These are phyloP conservation scores for Trichacis sp. DNA, from an alignment of 2,888 invertebrate genomes.

Conservation along the genomic window DNA sequence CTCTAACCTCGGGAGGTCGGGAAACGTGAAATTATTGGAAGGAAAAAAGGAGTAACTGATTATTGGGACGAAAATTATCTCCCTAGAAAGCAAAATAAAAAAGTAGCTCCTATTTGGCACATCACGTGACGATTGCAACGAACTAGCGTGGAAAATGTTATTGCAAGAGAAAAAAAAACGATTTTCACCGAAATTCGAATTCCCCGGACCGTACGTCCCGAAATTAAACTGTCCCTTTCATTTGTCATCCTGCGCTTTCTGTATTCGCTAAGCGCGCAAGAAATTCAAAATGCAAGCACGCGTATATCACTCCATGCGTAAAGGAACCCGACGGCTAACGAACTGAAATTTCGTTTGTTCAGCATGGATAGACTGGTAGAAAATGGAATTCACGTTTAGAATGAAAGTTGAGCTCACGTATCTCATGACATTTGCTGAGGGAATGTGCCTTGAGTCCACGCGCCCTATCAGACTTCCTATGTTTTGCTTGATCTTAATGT, in stretches of 20 bases:
- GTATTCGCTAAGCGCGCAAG: too few species aligned
- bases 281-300: neutral
- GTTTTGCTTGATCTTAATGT: too few species aligned
- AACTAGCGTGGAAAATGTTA: conserved; percentile 22
- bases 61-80: conserved; percentile 29
- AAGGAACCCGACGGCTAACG: conserved; percentile 32
- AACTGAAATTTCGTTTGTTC: conserved; percentile 52
- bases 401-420: conserved; percentile 50
- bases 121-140: conserved; percentile 26
- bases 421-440: conserved; percentile 37
- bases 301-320: neutral
- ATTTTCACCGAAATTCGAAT: neutral
- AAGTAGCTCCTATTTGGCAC: conserved; percentile 36
- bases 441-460: conserved; percentile 34
- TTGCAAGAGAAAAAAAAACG: conserved; percentile 16
- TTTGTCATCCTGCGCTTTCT: too few species aligned
- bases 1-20: conserved; percentile 20
- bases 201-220: too few species aligned
- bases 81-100: conserved; percentile 24
- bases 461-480: conserved; percentile 5
- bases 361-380: conserved; percentile 41
- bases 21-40: conserved; percentile 39
- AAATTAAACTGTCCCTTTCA: too few species aligned
- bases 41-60: conserved; percentile 29
- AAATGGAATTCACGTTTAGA: conserved; percentile 55